phyloP scores from a whole-genome alignment of 2,797 vertebrate genomes.

The Lepilemur septentrionalis region DNA sequence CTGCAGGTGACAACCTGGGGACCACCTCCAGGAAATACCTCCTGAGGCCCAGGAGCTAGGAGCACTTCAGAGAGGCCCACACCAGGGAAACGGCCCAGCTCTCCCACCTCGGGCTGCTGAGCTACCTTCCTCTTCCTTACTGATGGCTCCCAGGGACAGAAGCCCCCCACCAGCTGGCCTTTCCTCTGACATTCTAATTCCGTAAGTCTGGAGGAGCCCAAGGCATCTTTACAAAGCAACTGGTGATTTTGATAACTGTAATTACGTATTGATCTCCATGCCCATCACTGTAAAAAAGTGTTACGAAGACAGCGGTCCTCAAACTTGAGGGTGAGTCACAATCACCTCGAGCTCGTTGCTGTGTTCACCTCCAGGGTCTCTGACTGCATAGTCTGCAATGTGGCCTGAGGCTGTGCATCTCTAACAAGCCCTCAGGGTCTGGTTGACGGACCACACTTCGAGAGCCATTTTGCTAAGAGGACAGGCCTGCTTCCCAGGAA shows the following conservation, averaged over 20 bases:
- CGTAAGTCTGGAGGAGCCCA: neutral
- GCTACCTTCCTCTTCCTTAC: neutral
- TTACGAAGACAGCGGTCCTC: neutral
- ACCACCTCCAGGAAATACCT: neutral
- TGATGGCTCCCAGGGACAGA: fast-evolving
- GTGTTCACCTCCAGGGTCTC: neutral
- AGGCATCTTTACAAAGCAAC: neutral
- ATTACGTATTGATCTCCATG: neutral
- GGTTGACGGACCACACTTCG: neutral
- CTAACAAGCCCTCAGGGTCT: neutral
- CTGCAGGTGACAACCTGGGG: too few relatives aligned
- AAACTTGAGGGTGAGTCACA: neutral
- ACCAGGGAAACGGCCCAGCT: neutral
- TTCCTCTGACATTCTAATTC: neutral
- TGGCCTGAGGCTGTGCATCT: neutral
- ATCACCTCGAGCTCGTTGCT: neutral
- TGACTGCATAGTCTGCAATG: neutral
- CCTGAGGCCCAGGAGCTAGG: neutral
- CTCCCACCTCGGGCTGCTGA: neutral
- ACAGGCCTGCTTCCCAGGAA: neutral
- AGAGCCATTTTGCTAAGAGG: neutral
- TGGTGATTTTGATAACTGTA: neutral
- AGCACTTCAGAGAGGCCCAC: neutral
- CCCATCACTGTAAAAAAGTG: neutral
- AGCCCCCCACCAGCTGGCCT: fast-evolving